Evolutionary conservation across 2,797 vertebrate species (phyloP).

Genomic region (Rhinatrema bivittatum): DNA sequence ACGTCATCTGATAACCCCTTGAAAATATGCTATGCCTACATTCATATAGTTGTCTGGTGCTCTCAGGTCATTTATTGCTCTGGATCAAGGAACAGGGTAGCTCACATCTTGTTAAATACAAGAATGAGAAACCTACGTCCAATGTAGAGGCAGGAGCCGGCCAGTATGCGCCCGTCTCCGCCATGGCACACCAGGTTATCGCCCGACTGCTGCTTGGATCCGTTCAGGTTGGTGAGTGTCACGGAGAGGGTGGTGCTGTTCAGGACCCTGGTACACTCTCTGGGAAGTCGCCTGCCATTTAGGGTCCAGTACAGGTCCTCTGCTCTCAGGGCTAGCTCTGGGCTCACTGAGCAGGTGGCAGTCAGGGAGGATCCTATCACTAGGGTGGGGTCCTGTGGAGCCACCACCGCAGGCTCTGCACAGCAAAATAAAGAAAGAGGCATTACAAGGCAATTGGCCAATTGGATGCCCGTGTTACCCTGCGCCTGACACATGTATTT

Average conservation of each 20-base stretch:
- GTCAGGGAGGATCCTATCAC: constrained; percentile 86
- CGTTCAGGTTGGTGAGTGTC: constrained; percentile 75
- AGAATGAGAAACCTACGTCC: constrained; percentile 70
- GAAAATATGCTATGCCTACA: too few species aligned
- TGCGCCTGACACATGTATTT: too few species aligned
- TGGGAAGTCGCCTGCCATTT: constrained; percentile 79
- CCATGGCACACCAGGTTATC: constrained; percentile 96
- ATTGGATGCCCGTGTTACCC: too few species aligned
- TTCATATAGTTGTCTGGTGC: too few species aligned
- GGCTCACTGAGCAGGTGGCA: constrained; percentile 79
- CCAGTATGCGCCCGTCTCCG: constrained; percentile 83
- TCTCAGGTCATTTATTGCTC: too few species aligned
- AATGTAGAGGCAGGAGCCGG: constrained; percentile 91
- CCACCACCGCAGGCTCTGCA: constrained; percentile 79
- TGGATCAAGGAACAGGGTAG: too few species aligned
- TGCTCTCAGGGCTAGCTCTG: constrained; percentile 65
- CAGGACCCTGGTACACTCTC: constrained; percentile 68
- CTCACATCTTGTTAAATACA: background rate
- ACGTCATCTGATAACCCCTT: too few species aligned
- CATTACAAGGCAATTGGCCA: too few species aligned
- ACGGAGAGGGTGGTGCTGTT: constrained; percentile 77
- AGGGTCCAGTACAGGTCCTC: constrained; percentile 93
- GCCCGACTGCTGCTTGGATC: constrained; percentile 88
- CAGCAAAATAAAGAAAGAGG: too few species aligned
- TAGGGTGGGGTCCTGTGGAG: constrained; percentile 87